These are phyloP conservation scores for Ophion obscuratus DNA, from an alignment of 2,888 invertebrate species.

Conservation along the genomic window DNA sequence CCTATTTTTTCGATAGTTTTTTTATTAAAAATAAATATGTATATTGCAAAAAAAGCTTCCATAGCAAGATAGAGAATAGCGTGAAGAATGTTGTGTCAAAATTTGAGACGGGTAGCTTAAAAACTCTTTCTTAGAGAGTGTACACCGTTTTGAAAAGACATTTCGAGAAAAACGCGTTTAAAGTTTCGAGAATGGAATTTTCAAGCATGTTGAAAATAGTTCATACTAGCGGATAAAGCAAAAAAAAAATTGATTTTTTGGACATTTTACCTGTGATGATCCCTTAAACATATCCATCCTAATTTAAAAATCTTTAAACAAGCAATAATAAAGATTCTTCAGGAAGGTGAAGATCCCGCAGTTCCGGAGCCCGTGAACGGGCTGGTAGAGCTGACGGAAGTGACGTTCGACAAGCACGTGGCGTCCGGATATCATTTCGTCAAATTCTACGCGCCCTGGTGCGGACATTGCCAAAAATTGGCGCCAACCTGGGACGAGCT, in stretches of 20 bases:
- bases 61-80: too few species aligned
- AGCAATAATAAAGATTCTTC: slow-evolving; percentile 23
- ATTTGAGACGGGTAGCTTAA: too few species aligned
- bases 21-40: too few species aligned
- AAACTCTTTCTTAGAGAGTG: too few species aligned
- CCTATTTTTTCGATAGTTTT: too few species aligned
- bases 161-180: too few species aligned
- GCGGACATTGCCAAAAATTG: slow-evolving; percentile 93
- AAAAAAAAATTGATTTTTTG: neutral
- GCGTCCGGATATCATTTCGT: slow-evolving; percentile 92
- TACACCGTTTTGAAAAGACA: too few species aligned
- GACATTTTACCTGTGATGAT: too few species aligned
- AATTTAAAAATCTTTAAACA: neutral
- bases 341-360: slow-evolving; percentile 67
- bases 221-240: neutral
- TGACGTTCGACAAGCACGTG: slow-evolving; percentile 90
- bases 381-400: slow-evolving; percentile 90
- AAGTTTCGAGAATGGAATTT: too few species aligned
- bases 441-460: slow-evolving; percentile 97
- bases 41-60: too few species aligned
- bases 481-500: slow-evolving; percentile 94
- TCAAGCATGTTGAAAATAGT: too few species aligned
- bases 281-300: neutral
- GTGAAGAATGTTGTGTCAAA: too few species aligned
- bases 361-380: slow-evolving; percentile 87